Percentiles rank a stretch among this genome's conserved stretches.
phyloP scores from a whole-genome alignment of 2,888 invertebrate genomes.

The Mesorhabditis sp. region DNA sequence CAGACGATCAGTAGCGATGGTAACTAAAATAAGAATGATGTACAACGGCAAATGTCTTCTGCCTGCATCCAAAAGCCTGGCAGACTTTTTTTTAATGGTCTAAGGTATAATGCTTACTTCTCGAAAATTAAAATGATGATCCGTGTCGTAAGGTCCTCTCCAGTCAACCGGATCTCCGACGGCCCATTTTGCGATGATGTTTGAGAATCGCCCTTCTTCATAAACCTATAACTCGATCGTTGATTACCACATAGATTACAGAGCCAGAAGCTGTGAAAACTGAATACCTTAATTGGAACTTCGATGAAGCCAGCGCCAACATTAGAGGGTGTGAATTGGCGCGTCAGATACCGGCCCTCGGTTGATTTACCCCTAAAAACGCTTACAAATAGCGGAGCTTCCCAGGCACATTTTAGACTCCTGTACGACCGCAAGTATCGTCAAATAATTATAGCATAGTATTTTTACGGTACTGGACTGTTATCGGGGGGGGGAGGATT shows the following conservation, averaged over 20 bases:
- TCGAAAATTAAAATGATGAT: neutral
- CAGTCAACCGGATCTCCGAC: neutral
- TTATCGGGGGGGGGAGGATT: too few species aligned
- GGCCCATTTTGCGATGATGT: neutral
- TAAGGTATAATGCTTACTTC: neutral
- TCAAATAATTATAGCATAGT: too few species aligned
- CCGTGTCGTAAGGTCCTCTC: slow-evolving; percentile 5
- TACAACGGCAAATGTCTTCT: neutral
- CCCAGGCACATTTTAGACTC: too few species aligned
- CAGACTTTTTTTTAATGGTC: too few species aligned
- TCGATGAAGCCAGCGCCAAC: neutral
- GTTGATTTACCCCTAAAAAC: neutral
- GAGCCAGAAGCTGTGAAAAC: neutral
- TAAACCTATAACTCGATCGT: neutral
- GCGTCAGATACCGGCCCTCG: slow-evolving; percentile 1
- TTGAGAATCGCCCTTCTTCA: neutral
- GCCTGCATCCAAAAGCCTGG: too few species aligned
- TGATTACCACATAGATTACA: neutral
- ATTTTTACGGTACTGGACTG: too few species aligned
- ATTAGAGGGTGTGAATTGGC: neutral
- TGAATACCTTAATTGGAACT: neutral
- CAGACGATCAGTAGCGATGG: slow-evolving; percentile 6
- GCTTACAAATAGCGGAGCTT: too few species aligned
- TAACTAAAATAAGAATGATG: neutral
- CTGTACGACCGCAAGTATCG: too few species aligned